Evolutionary conservation across 2,797 vertebrate genomes (phyloP).

Genomic region (Semotilus atromaculatus): DNA sequence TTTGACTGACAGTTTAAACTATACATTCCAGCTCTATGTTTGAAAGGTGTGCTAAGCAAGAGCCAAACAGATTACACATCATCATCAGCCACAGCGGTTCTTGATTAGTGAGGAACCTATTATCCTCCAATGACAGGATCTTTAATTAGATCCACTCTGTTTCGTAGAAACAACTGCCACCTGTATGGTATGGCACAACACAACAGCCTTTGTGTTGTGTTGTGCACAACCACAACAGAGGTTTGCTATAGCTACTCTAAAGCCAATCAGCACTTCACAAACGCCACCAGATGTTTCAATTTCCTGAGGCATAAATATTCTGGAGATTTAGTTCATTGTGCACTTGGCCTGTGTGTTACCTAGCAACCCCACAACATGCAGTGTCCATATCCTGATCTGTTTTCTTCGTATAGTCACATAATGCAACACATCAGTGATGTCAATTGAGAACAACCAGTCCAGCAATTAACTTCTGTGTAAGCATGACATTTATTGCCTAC

Average conservation of each 20-base stretch:
- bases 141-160: conserved; percentile 41
- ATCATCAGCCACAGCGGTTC: conserved; percentile 9
- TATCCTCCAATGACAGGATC: conserved; percentile 37
- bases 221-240: no score
- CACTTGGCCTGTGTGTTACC: conserved; percentile 42
- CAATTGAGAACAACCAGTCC: conserved; percentile 30
- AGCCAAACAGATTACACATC: conserved; percentile 20
- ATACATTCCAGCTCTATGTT: conserved; percentile 21
- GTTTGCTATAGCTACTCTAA: conserved; percentile 35
- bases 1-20: conserved; percentile 34
- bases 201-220: no score
- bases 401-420: not conserved
- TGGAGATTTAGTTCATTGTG: conserved; percentile 39
- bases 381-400: conserved; percentile 24
- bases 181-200: not conserved
- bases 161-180: conserved; percentile 25
- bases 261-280: conserved; percentile 53
- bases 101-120: conserved; percentile 35
- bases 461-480: conserved; percentile 34
- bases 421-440: conserved; percentile 30
- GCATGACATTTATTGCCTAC: conserved; percentile 42
- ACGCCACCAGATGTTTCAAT: conserved; percentile 56
- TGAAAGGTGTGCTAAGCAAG: conserved; percentile 36
- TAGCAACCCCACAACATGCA: conserved; percentile 32
- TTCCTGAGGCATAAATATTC: conserved; percentile 59